These are phyloP conservation scores for Daktulosphaira vitifoliae DNA, from an alignment of 1,140 invertebrate species.

Conservation along the genomic window DNA sequence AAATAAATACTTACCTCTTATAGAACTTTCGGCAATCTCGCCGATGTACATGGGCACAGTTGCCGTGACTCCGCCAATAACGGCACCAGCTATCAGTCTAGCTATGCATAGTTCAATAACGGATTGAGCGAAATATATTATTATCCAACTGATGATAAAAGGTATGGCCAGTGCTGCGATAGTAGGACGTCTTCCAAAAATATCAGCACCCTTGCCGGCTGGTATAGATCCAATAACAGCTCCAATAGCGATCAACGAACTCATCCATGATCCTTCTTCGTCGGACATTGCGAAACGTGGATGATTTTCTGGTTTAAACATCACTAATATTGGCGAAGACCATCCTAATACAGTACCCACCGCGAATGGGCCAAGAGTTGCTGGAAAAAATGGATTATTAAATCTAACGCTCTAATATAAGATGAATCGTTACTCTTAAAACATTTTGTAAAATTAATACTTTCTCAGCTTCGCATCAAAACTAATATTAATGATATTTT, in stretches of 20 bases:
- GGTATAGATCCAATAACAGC: slow-evolving; percentile 54
- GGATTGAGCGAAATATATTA: slow-evolving; percentile 57
- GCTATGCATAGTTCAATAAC: slow-evolving; percentile 57
- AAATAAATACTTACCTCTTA: slow-evolving; percentile 55
- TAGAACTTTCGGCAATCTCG: slow-evolving; percentile 40
- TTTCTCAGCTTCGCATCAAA: too few species aligned
- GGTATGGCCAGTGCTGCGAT: slow-evolving; percentile 36
- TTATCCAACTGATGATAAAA: slow-evolving; percentile 50
- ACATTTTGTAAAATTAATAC: too few species aligned
- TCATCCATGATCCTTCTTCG: slow-evolving; percentile 60
- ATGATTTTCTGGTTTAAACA: slow-evolving; percentile 44
- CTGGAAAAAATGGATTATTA: slow-evolving; percentile 38
- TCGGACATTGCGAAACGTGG: slow-evolving; percentile 49
- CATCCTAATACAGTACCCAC: slow-evolving; percentile 63
- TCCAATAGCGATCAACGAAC: slow-evolving; percentile 60
- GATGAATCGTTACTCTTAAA: too few species aligned
- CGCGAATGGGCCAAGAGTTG: slow-evolving; percentile 57
- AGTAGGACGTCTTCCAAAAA: slow-evolving; percentile 51
- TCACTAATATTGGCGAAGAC: slow-evolving; percentile 61
- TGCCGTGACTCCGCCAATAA: slow-evolving; percentile 36
- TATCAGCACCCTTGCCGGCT: slow-evolving; percentile 52
- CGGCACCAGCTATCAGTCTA: slow-evolving; percentile 60
- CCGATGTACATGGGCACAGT: slow-evolving; percentile 43
- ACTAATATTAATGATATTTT: too few species aligned
- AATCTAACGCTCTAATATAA: too few species aligned